Evolutionary conservation across 2,888 invertebrate species (phyloP).

Genomic region (Itoplectis maculator): DNA sequence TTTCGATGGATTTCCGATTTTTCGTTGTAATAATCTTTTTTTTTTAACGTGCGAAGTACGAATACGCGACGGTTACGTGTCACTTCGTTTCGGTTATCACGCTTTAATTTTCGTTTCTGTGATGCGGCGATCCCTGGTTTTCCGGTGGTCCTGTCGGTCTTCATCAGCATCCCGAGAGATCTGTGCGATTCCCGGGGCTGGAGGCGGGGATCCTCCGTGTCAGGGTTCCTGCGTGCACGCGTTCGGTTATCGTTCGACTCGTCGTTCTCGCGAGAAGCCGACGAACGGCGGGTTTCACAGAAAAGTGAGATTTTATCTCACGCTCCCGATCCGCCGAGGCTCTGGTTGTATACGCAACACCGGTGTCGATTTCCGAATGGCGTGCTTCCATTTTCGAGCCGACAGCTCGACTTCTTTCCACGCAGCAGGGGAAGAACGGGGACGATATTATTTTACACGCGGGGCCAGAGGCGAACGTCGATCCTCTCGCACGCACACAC

Average conservation of each 20-base stretch:
- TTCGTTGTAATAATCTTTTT: no score
- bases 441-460: conserved; percentile 78
- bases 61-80: no score
- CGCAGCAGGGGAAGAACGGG: conserved; percentile 61
- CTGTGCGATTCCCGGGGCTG: conserved; percentile 26
- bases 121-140: conserved; percentile 21
- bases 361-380: conserved; percentile 78
- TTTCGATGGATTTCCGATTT: no score
- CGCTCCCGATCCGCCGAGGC: conserved; percentile 72
- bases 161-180: conserved; percentile 47
- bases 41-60: no score
- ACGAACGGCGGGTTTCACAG: conserved; percentile 72
- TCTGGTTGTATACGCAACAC: conserved; percentile 64
- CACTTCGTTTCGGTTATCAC: conserved; percentile 35
- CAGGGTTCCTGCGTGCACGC: conserved; percentile 43
- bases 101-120: conserved; percentile 44
- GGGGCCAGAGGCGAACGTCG: conserved; percentile 65
- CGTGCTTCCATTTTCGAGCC: conserved; percentile 69
- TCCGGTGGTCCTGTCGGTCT: conserved; percentile 50
- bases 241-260: conserved; percentile 48
- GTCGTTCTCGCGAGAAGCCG: conserved; percentile 64
- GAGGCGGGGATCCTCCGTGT: conserved; percentile 18
- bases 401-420: conserved; percentile 65
- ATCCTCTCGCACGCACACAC: conserved; percentile 27
- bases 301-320: conserved; percentile 79